A percentile compares a stretch with the other conserved stretches of the same genome.
Conservation (phyloP, 2,113 vertebrate genomes). For the Lampris megalopsis region DNA sequence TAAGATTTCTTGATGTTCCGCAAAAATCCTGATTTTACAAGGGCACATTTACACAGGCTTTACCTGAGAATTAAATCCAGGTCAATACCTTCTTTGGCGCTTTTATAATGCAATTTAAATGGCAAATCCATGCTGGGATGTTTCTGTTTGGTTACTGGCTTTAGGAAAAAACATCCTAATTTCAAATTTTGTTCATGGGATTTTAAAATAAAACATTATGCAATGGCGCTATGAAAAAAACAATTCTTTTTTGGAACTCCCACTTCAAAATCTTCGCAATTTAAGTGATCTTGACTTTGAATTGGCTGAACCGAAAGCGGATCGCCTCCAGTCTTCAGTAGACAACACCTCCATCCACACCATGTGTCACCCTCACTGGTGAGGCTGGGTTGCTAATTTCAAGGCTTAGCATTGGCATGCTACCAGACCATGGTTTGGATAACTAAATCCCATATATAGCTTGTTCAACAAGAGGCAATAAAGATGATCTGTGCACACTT, state of each 20-base stretch:
- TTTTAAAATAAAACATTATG: too few relatives aligned
- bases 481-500: not conserved
- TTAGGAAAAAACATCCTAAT: too few relatives aligned
- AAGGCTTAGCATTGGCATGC: conserved; percentile 26
- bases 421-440: conserved; percentile 5
- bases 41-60: too few relatives aligned
- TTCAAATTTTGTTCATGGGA: not conserved
- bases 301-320: not conserved
- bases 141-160: too few relatives aligned
- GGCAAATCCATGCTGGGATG: too few relatives aligned
- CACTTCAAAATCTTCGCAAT: not conserved
- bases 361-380: conserved; percentile 6
- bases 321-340: not conserved
- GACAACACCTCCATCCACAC: conserved; percentile 17
- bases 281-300: not conserved
- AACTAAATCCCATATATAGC: conserved; percentile 5
- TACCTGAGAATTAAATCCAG: too few relatives aligned
- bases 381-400: conserved; percentile 29
- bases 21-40: too few relatives aligned
- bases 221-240: not conserved
- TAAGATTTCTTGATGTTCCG: too few relatives aligned
- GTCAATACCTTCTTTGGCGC: too few relatives aligned
- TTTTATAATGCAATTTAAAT: not conserved
- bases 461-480: not conserved
- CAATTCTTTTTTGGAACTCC: not conserved